These are phyloP conservation scores for Capreolus pygargus DNA, from an alignment of 2,113 vertebrate species.

Conservation along the genomic window DNA sequence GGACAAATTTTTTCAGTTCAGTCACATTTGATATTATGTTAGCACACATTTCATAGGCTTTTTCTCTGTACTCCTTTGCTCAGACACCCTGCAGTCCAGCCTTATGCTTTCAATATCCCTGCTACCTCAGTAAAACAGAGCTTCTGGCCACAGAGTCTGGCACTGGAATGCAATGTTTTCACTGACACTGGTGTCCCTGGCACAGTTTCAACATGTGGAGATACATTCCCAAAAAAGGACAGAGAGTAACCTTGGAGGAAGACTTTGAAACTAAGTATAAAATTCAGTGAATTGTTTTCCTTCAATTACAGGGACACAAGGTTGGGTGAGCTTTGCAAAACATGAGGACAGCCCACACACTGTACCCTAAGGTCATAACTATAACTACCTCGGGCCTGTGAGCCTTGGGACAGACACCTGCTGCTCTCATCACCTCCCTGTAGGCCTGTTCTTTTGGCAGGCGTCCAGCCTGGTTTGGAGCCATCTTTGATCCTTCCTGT, in stretches of 20 bases:
- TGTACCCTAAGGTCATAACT: not conserved
- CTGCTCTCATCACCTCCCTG: not conserved
- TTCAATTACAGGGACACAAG: not conserved
- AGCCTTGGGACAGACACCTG: not conserved
- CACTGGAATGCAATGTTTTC: not conserved
- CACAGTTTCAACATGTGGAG: not conserved
- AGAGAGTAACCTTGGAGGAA: not conserved
- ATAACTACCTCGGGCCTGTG: not conserved
- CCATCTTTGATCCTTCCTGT: not conserved
- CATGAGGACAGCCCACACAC: fast-evolving
- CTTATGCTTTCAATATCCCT: not conserved
- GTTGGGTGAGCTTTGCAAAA: not conserved
- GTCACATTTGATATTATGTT: not conserved
- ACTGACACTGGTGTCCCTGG: not conserved
- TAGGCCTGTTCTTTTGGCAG: not conserved
- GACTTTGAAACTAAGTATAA: not conserved
- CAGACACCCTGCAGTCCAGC: not conserved
- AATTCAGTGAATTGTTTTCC: not conserved
- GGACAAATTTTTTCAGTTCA: not conserved
- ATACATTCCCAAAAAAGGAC: not conserved
- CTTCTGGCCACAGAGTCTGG: not conserved
- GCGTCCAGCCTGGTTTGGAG: not conserved
- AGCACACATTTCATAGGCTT: not conserved
- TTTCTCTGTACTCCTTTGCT: not conserved
- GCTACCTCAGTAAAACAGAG: not conserved